Conservation (phyloP, 37 sponge, comb jelly and placozoan genomes). For the Agelas oroides region DNA sequence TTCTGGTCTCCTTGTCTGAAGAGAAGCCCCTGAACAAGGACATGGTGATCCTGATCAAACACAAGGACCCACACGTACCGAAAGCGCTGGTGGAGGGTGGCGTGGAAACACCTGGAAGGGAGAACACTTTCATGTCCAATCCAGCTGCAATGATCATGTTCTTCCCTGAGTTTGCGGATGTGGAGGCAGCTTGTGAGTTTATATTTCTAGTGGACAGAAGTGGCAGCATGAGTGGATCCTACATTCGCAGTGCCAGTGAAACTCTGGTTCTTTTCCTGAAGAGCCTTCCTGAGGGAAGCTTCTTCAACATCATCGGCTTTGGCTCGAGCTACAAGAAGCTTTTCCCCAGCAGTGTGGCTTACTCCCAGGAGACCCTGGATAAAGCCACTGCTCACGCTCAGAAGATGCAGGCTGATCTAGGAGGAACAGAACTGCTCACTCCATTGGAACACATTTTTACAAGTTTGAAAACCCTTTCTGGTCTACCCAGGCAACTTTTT, state of each 20-base stretch:
- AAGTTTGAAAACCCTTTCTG: slow-evolving; percentile 7
- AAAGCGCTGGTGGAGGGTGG: slow-evolving; percentile 57
- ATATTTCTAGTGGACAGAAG: slow-evolving; percentile 80
- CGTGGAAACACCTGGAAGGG: background rate
- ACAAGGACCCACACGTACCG: slow-evolving; percentile 41
- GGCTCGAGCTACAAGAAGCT: slow-evolving; percentile 54
- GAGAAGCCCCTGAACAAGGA: slow-evolving; percentile 18
- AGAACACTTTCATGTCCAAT: slow-evolving; percentile 29
- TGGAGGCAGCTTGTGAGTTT: slow-evolving; percentile 59
- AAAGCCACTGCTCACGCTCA: slow-evolving; percentile 54
- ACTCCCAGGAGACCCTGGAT: slow-evolving; percentile 56
- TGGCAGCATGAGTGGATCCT: slow-evolving; percentile 72
- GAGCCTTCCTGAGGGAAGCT: slow-evolving; percentile 62
- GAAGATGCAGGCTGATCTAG: slow-evolving; percentile 60
- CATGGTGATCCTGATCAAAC: slow-evolving; percentile 46
- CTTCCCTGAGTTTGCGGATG: slow-evolving; percentile 34
- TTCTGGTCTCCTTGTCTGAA: slow-evolving; percentile 35
- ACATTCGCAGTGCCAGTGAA: slow-evolving; percentile 53
- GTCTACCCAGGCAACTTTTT: slow-evolving; percentile 60
- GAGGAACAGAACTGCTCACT: slow-evolving; percentile 70
- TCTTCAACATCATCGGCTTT: slow-evolving; percentile 84
- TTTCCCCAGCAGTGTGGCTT: slow-evolving; percentile 45
- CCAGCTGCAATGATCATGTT: slow-evolving; percentile 60
- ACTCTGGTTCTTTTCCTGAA: slow-evolving; percentile 68
- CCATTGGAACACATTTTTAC: slow-evolving; percentile 67